phyloP scores from a whole-genome alignment of 2,888 invertebrate species.

The Colletes collaris region DNA sequence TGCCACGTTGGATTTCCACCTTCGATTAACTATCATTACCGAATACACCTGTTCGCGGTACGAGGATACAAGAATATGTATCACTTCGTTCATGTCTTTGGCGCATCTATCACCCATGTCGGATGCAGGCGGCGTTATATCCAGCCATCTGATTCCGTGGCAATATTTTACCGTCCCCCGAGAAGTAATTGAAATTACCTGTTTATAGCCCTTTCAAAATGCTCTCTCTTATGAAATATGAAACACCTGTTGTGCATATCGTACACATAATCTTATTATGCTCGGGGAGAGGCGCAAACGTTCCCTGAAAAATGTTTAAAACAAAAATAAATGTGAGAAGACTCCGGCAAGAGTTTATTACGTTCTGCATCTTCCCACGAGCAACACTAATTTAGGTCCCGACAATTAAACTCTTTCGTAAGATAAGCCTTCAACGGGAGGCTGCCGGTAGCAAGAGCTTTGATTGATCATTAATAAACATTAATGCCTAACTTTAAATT shows the following conservation, averaged over 20 bases:
- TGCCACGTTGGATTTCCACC: slow-evolving; percentile 9
- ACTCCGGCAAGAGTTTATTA: slow-evolving; percentile 22
- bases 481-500: slow-evolving; percentile 53
- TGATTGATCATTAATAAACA: slow-evolving; percentile 55
- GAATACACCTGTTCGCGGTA: slow-evolving; percentile 21
- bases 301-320: neutral
- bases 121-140: slow-evolving; percentile 33
- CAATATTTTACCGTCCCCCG: slow-evolving; percentile 38
- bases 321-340: neutral
- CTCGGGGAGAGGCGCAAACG: neutral
- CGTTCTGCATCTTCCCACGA: slow-evolving; percentile 2
- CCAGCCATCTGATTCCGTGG: slow-evolving; percentile 28
- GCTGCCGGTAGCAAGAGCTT: slow-evolving; percentile 11
- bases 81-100: slow-evolving; percentile 31
- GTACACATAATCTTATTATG: slow-evolving; percentile 24
- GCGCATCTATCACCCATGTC: slow-evolving; percentile 43
- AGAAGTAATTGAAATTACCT: slow-evolving; percentile 50
- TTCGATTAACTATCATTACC: slow-evolving; percentile 22
- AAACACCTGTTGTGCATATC: slow-evolving; percentile 9
- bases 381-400: slow-evolving; percentile 21
- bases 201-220: slow-evolving; percentile 17
- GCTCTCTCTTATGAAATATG: slow-evolving; percentile 21
- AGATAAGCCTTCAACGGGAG: slow-evolving; percentile 15
- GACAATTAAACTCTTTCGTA: slow-evolving; percentile 27
- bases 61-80: slow-evolving; percentile 12